phyloP scores from a whole-genome alignment of 2,113 vertebrate genomes.

The Cynopterus brachyotis region DNA sequence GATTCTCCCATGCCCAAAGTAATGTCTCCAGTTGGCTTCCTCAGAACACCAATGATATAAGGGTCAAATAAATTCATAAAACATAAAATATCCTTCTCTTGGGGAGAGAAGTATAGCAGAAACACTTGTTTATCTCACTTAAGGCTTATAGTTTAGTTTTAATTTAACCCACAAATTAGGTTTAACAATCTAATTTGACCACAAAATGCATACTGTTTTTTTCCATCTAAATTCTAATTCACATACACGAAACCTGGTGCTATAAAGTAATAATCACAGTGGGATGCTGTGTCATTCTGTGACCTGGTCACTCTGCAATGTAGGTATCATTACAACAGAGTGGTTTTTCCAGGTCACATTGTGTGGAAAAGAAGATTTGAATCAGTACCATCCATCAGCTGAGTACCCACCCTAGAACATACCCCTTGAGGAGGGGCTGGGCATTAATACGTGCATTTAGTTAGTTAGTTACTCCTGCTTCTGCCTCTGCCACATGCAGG shows the following conservation, averaged over 20 bases:
- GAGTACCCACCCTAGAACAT: neutral
- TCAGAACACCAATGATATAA: neutral
- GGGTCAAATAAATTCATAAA: neutral
- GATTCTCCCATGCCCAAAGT: neutral
- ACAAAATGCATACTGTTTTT: neutral
- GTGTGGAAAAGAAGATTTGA: neutral
- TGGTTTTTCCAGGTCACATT: neutral
- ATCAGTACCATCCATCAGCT: neutral
- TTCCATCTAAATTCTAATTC: neutral
- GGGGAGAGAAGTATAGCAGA: neutral
- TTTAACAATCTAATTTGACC: neutral
- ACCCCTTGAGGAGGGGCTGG: rapidly evolving
- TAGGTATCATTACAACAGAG: neutral
- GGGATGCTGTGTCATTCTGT: neutral
- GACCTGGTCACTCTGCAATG: neutral
- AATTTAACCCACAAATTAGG: neutral
- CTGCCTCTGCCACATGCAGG: neutral
- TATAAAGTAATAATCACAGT: neutral
- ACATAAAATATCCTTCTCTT: neutral
- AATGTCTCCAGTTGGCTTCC: neutral
- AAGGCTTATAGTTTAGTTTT: neutral
- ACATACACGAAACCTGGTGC: neutral
- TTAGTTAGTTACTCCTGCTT: neutral
- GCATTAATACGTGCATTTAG: neutral
- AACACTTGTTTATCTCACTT: neutral